Conservation (phyloP, 2,888 invertebrate species). For the Ophion obscuratus region DNA sequence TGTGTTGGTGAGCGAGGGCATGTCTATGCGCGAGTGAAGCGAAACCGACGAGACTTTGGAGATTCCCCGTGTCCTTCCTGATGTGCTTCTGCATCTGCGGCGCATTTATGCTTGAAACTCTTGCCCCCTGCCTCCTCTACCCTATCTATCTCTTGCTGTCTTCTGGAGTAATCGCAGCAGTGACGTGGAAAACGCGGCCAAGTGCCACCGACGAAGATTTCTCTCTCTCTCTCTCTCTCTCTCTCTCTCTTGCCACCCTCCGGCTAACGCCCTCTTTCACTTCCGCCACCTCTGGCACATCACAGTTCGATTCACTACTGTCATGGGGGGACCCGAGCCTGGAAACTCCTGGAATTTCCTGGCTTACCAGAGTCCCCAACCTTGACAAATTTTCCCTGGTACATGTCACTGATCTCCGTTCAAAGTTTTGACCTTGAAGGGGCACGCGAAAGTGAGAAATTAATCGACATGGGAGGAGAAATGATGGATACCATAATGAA, state of each 20-base stretch:
- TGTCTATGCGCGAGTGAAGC: constrained; percentile 14
- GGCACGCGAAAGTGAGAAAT: not conserved
- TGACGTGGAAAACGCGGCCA: constrained; percentile 64
- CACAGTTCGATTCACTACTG: constrained; percentile 34
- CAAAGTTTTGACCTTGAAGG: not conserved
- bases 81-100: constrained; percentile 48
- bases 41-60: constrained; percentile 61
- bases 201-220: constrained; percentile 62
- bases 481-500: not conserved
- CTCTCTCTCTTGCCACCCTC: constrained; percentile 6
- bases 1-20: not conserved
- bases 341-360: constrained; percentile 42
- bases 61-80: constrained; percentile 59
- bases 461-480: not conserved
- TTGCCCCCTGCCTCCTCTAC: constrained; percentile 23
- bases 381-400: not conserved
- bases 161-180: constrained; percentile 61
- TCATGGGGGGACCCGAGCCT: constrained; percentile 21
- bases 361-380: not conserved
- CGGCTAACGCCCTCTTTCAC: constrained; percentile 31
- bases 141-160: constrained; percentile 34
- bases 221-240: constrained; percentile 17
- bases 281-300: constrained; percentile 18
- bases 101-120: constrained; percentile 40
- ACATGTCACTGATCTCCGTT: not conserved